These are phyloP conservation scores for Enteromius anoplus DNA, from an alignment of 2,797 vertebrate genomes.

Conservation along the genomic window DNA sequence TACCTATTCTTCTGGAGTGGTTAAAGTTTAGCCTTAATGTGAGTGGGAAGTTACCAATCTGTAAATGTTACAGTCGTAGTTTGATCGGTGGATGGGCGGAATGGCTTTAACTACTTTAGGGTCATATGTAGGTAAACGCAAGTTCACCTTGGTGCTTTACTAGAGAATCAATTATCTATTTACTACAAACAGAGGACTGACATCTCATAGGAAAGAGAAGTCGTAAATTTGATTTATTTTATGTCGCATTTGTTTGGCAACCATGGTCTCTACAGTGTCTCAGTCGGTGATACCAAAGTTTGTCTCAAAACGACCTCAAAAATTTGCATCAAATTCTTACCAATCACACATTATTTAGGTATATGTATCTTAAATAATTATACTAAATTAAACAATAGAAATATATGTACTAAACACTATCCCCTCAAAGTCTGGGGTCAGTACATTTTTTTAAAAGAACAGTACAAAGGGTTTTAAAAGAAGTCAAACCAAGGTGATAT, in stretches of 20 bases:
- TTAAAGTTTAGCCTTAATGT: constrained; percentile 60
- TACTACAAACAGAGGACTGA: background rate
- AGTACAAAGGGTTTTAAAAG: background rate
- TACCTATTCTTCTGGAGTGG: constrained; percentile 49
- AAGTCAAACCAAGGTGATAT: background rate
- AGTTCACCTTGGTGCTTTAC: constrained; percentile 20
- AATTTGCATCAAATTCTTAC: background rate
- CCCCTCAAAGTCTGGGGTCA: background rate
- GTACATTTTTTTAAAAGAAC: too few species aligned
- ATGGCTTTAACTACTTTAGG: constrained; percentile 25
- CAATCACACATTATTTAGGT: background rate
- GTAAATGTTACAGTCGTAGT: constrained; percentile 60
- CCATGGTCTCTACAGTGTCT: background rate
- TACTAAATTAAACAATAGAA: background rate
- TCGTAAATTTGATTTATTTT: background rate
- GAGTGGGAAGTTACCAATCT: constrained; percentile 78
- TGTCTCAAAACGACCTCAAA: background rate
- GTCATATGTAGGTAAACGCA: constrained; percentile 28
- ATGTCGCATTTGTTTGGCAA: background rate
- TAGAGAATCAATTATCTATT: background rate
- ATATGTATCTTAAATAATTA: background rate
- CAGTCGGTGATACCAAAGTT: too few species aligned
- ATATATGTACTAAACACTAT: background rate
- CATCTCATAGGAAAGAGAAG: background rate
- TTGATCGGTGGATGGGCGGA: constrained; percentile 49